phyloP scores from a whole-genome alignment of 2,113 vertebrate genomes.

The Rattus rattus region DNA sequence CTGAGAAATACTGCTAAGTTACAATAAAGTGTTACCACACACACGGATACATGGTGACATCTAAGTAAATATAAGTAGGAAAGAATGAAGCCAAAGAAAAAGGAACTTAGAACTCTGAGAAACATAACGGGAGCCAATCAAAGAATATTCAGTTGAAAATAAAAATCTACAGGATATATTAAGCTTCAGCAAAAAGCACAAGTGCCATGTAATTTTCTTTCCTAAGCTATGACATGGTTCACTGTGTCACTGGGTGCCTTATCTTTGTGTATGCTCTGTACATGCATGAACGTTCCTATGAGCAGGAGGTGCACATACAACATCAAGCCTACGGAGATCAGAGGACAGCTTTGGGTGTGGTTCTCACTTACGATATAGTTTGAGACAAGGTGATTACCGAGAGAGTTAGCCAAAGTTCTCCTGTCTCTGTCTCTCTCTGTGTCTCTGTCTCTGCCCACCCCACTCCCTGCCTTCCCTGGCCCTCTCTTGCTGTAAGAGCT shows the following conservation, averaged over 20 bases:
- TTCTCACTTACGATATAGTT: background rate
- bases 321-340: no score
- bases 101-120: background rate
- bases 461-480: no score
- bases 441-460: no score
- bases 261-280: background rate
- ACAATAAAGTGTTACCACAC: background rate
- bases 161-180: background rate
- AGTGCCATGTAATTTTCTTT: background rate
- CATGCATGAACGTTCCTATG: background rate
- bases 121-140: background rate
- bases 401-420: background rate
- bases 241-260: background rate
- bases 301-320: background rate
- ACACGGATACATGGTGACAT: background rate
- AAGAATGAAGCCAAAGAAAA: background rate
- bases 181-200: background rate
- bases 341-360: background rate
- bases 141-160: background rate
- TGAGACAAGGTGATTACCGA: background rate
- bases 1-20: background rate
- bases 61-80: background rate
- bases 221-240: background rate
- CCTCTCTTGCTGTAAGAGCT: background rate
- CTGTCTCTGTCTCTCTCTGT: background rate